Evolutionary conservation across 2,113 vertebrate species (phyloP), one percentile per base, ranked within the genome.

Genomic region (Mionectes macconnelli): DNA sequence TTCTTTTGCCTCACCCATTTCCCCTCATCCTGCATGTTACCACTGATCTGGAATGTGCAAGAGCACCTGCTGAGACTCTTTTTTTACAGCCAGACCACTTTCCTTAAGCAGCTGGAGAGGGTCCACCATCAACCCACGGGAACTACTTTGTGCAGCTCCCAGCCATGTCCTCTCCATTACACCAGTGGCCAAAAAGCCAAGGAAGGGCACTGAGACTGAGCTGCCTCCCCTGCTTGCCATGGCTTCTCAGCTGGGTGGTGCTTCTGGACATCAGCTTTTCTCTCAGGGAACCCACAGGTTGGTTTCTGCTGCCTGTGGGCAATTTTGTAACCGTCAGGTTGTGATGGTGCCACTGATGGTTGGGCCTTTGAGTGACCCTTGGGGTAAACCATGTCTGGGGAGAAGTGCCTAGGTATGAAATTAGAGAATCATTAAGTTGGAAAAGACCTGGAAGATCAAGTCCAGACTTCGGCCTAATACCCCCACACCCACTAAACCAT

Each of bases 401-500:
- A 63, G 27, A 77, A 66, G 8, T 25, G 12, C 18, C 49, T 89
- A 47, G 35, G 86, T 44, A 14, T 40, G 49, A 59, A 82, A 44
- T 74, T 2, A 44, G 18, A 44, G 68, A 45, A 18, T 39, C 30
- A 6, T 47, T 62, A 55, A 31, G 45, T 7, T 76, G 30, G 30
- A 68, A 31, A 62, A 40, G 8, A 53, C 4, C 30, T 68, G 28
- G n/a, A 31, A 47, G 11, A 35, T 10, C 30, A 15, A 35, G 20
- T 40, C 30, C 14, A 49, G 0, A 12, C 14, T 55, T 55, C 21
- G 53, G 39, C 50, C 0, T 0, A 60, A 7, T 30, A 28, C 10
- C 33, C 17, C 28, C 60, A 16, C 6, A 4, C 15, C 30, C 30
- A 14, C 17, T 23, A 55, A 76, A 40, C 21, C 21, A 18, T 27